These are phyloP conservation scores for Zaprionus lachaisei DNA, from an alignment of 1,140 invertebrate genomes.

Conservation along the genomic window DNA sequence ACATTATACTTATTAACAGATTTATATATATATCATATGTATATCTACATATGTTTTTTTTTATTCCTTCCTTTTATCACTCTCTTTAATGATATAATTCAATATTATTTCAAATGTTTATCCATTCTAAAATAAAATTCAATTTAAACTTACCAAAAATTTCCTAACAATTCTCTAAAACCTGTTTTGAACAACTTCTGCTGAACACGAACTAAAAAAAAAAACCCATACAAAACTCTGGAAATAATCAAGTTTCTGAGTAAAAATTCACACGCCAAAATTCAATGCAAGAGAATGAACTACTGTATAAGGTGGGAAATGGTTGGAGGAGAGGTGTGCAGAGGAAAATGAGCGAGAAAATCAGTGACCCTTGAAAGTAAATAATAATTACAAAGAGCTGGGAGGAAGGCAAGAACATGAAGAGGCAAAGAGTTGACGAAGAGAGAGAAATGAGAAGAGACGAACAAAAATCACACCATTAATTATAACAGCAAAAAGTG, in stretches of 20 bases:
- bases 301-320: not conserved
- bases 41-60: too few relatives aligned
- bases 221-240: constrained; percentile 6
- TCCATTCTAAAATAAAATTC: not conserved
- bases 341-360: constrained; percentile 44
- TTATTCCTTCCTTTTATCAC: too few relatives aligned
- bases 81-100: too few relatives aligned
- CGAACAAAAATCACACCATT: constrained; percentile 41
- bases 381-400: constrained; percentile 48
- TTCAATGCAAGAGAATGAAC: constrained; percentile 30
- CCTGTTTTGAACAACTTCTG: not conserved
- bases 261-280: constrained; percentile 55
- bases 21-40: too few relatives aligned
- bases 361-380: constrained; percentile 61
- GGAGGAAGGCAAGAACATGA: not conserved
- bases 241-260: constrained; percentile 11
- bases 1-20: too few relatives aligned
- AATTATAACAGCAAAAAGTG: constrained; percentile 39
- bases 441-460: not conserved
- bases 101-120: not conserved
- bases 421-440: constrained; percentile 34
- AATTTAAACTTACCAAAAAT: not conserved
- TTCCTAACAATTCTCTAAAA: not conserved
- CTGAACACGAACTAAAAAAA: not conserved
- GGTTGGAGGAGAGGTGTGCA: not conserved